These are phyloP conservation scores for Gadopsis marmoratus DNA, from an alignment of 2,797 vertebrate genomes.

Conservation along the genomic window DNA sequence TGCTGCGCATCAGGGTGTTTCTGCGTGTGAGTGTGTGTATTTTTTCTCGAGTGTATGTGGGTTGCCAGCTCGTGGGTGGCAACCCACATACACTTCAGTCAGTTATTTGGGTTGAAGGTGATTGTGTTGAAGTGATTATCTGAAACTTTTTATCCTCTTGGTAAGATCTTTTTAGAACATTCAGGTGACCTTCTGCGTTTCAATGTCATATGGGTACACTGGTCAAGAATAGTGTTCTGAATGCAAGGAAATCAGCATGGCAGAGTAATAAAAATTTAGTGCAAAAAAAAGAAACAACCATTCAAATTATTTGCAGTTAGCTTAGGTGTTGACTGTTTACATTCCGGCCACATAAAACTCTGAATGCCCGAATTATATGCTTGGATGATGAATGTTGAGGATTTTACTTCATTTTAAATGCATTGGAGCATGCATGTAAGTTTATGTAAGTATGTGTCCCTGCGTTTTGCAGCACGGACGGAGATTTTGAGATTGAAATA, in stretches of 20 bases:
- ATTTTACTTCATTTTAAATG: not conserved
- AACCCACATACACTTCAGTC: not conserved
- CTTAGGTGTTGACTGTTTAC: not conserved
- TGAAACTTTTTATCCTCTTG: slow-evolving; percentile 28
- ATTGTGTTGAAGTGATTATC: slow-evolving; percentile 15
- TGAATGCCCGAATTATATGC: not conserved
- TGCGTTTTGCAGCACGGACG: not conserved
- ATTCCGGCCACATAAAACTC: not conserved
- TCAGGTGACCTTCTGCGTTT: slow-evolving; percentile 6
- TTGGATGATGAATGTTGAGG: no score
- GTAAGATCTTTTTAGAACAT: slow-evolving; percentile 10
- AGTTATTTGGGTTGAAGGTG: slow-evolving; percentile 17
- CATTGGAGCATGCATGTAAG: not conserved
- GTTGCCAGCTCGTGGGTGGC: slow-evolving; percentile 1
- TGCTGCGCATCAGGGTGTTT: not conserved
- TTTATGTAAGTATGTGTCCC: not conserved
- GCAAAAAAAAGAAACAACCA: not conserved
- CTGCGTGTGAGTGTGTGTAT: slow-evolving; percentile 17
- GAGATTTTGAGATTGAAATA: not conserved
- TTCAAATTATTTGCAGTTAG: slow-evolving; percentile 14
- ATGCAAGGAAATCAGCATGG: not conserved
- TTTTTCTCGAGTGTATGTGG: slow-evolving; percentile 34
- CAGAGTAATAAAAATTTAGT: not conserved
- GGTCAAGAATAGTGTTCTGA: not conserved
- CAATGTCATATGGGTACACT: slow-evolving; percentile 9